Evolutionary conservation across 2,888 invertebrate genomes (phyloP).

Genomic region (Physocephala rufipes): DNA sequence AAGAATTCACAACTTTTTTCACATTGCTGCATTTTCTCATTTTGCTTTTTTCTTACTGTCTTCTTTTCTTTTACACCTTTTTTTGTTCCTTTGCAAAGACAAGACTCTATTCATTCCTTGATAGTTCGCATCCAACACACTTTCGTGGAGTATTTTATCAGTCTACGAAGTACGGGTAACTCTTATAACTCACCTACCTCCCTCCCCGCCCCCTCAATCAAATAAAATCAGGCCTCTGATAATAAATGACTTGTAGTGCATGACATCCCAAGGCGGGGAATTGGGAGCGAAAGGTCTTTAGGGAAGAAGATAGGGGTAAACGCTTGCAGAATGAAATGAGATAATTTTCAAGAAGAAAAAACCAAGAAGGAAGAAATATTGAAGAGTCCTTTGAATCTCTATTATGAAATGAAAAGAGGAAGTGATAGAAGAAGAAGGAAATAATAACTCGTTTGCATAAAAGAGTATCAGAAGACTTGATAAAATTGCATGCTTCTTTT

Average conservation of each 20-base stretch:
- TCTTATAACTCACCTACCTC: background rate
- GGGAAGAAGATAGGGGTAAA: background rate
- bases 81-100: background rate
- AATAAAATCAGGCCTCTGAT: no score
- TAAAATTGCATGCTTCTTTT: conserved; percentile 8
- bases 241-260: no score
- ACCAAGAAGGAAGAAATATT: background rate
- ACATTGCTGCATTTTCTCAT: background rate
- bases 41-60: background rate
- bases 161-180: conserved; percentile 1
- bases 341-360: background rate
- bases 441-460: conserved; percentile 48
- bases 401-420: background rate
- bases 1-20: background rate
- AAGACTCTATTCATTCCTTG: no score
- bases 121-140: no score
- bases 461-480: conserved; percentile 13
- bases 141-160: no score
- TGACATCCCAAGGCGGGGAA: no score
- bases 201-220: no score
- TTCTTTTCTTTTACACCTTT: background rate
- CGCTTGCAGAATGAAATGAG: no score
- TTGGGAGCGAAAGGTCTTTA: no score
- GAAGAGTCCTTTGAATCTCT: background rate
- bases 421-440: conserved; percentile 39